Evolutionary conservation across 2,797 vertebrate genomes (phyloP), one percentile per base, ranked within the genome.

Genomic region (Apogon talboti): DNA sequence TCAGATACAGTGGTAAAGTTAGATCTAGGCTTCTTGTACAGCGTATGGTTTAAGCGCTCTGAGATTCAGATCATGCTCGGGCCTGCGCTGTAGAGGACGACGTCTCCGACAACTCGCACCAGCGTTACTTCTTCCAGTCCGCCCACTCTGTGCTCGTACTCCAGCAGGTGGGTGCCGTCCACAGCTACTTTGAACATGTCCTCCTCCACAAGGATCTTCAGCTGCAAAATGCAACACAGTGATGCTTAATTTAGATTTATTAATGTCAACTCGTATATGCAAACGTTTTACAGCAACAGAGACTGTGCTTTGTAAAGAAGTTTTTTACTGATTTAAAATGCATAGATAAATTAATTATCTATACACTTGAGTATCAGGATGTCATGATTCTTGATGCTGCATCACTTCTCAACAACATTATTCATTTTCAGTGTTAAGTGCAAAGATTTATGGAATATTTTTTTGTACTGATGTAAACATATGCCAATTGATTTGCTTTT

Each of bases 181-280:
- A 95, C 95, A 0, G 95, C 96, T 53, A 99, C 94, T 86, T 96
- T 98, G 76, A 95, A 96, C 63, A 92, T 86, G 70, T 97, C 94
- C 0, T 66, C 60, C 68, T 99, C 96, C 37, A 95, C 95, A 0
- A 99, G 93, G 71, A 99, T 79, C 88, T 97, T 96, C 46, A 99
- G 82, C 97, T 99, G 92, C 6, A 15, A 51, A 52, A 14, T 58
- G 13, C 1, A 11, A 40, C 0, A 38, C 4, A 35, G 14, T 7
- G 13, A 14, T 35, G 33, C 33, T 35, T 35, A 35, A 10, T 0
- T 35, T 35, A 35, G 7, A 35, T 35, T 35, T 35, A 2, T 10
- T 35, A 35, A 35, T 16, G 5, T 16, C n/a, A 44, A 4, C 14
- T 44, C 14, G 6, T 44, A 14, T 28, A 28, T 28, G 24, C 24